phyloP scores from a whole-genome alignment of 2,113 vertebrate genomes.

The Eupsittula cactorum region DNA sequence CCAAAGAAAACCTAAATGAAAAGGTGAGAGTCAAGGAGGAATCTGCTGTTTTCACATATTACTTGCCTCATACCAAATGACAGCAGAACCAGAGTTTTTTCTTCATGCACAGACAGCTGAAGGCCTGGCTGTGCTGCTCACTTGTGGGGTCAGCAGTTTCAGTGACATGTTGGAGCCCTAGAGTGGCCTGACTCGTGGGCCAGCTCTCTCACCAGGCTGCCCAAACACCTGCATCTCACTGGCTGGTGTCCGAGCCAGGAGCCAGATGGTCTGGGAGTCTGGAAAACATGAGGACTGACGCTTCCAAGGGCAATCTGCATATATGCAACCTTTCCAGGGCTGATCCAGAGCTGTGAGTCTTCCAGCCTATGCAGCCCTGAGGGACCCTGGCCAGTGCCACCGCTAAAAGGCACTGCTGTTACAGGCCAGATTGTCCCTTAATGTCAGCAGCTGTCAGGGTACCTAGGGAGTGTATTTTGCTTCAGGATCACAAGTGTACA shows the following conservation, averaged over 20 bases:
- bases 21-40: rapidly evolving
- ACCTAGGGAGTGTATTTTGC: neutral
- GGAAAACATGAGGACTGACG: neutral
- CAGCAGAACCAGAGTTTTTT: neutral
- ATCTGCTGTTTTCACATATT: rapidly evolving
- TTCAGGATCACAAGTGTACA: neutral
- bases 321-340: neutral
- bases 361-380: neutral
- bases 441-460: constrained; percentile 10
- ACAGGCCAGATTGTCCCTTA: constrained; percentile 24
- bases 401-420: neutral
- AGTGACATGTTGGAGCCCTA: neutral
- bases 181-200: neutral
- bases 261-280: constrained; percentile 38
- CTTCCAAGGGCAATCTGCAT: constrained; percentile 41
- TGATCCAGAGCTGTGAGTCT: neutral
- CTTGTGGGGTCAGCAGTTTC: rapidly evolving
- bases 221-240: neutral
- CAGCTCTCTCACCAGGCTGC: neutral
- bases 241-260: neutral
- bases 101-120: rapidly evolving
- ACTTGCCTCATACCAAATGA: neutral
- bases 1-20: neutral
- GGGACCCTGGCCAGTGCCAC: constrained; percentile 24
- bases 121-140: neutral